These are phyloP conservation scores for Pomatorhinus ruficollis DNA, from an alignment of 2,113 vertebrate species.

Conservation along the genomic window DNA sequence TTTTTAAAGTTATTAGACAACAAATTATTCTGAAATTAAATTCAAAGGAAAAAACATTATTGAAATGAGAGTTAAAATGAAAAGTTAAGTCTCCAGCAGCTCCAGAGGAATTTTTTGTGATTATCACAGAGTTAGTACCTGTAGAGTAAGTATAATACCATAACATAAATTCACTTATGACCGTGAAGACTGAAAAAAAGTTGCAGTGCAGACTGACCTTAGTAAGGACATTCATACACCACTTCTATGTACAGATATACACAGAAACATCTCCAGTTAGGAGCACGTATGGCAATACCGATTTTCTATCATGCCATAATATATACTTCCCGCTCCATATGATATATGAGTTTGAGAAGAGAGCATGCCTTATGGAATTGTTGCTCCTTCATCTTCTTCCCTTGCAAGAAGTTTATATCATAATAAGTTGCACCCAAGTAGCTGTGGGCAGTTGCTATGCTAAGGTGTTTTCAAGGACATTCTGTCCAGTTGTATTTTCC, in stretches of 20 bases:
- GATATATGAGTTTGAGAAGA: neutral
- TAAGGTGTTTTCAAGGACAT: neutral
- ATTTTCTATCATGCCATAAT: neutral
- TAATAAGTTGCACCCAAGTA: neutral
- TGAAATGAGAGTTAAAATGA: neutral
- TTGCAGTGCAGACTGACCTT: neutral
- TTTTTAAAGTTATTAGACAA: neutral
- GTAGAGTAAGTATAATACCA: neutral
- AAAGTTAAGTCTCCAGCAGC: neutral
- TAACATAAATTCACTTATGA: neutral
- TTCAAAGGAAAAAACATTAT: neutral
- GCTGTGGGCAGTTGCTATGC: neutral
- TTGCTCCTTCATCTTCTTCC: neutral
- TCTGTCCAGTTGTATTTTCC: neutral
- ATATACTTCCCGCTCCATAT: neutral
- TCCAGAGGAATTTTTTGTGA: neutral
- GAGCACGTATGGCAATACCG: neutral
- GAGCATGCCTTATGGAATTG: neutral
- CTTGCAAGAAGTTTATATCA: neutral
- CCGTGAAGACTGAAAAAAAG: neutral
- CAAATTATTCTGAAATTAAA: neutral
- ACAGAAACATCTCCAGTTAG: rapidly evolving
- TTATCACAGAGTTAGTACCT: neutral
- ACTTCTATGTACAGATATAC: neutral
- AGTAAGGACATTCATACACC: neutral